phyloP scores from a whole-genome alignment of 2,888 invertebrate species.

The Volucella zonaria region DNA sequence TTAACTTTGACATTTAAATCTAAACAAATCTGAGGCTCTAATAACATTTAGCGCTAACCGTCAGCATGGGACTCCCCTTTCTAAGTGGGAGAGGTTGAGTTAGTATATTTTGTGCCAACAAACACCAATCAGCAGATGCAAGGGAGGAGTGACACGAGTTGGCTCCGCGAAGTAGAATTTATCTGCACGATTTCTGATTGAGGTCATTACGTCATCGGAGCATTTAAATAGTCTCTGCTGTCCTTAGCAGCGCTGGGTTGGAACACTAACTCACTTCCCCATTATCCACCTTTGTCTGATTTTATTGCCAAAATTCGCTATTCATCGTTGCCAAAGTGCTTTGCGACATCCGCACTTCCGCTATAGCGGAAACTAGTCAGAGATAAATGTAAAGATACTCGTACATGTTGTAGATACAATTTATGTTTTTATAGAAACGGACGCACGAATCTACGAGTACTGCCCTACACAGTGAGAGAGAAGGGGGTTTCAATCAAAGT shows the following conservation, averaged over 20 bases:
- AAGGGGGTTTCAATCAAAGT: too few species aligned
- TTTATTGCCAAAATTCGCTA: background rate
- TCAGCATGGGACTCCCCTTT: background rate
- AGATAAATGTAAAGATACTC: too few species aligned
- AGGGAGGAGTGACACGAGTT: background rate
- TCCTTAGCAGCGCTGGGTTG: background rate
- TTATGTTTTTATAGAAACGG: too few species aligned
- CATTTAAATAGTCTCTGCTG: background rate
- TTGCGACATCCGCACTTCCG: conserved; percentile 2
- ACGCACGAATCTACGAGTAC: too few species aligned
- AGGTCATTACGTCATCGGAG: conserved; percentile 28
- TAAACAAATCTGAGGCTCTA: background rate
- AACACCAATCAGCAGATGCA: background rate
- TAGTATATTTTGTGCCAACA: background rate
- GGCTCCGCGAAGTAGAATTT: background rate
- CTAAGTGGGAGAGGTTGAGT: background rate
- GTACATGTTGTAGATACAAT: too few species aligned
- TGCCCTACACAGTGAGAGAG: too few species aligned
- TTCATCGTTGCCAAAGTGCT: conserved; percentile 5
- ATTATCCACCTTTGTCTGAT: background rate
- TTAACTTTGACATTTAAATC: background rate
- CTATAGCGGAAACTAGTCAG: too few species aligned
- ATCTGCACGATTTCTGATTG: conserved; percentile 27
- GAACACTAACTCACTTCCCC: background rate
- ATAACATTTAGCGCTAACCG: background rate